Evolutionary conservation across 2,888 invertebrate genomes (phyloP), one percentile per base, ranked within the genome.

Genomic region (Megaustenia siamemsis): DNA sequence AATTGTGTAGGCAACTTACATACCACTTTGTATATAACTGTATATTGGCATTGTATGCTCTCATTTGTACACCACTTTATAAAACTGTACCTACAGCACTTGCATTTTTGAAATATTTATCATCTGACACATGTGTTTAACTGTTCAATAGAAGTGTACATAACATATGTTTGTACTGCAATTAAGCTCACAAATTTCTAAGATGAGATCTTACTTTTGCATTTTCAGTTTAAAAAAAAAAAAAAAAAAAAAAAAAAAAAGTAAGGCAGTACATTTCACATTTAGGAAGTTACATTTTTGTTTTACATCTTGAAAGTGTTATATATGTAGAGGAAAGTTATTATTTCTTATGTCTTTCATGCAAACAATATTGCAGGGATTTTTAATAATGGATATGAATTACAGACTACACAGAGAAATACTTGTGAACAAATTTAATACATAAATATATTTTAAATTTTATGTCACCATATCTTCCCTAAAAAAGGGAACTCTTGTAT

Each of bases 41-140:
- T 24, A 73, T 15, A 73, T 24, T 24, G 4, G 6, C 28, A 73
- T 35, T 73, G 28, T 32, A 45, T 40, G 15, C 21, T 45, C 6
- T 12, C 49, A 73, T 73, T 45, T 73, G 49, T 73, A 73, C 49
- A 43, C n/a, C 49, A 73, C 60, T 73, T 28, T 73, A 73, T 43
- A 73, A n/a, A 73, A 8, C 1, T 73, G 32, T 21, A 73, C 45
- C 28, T 43, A 45, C 49, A 73, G 68, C 68, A 63, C 63, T 28
- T 63, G 28, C 32, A 63, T 63, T 63, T n/a, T 28, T 63, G 63
- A 32, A 63, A 4, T 32, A 63, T 63, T 28, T 63, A 63, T 32
- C 63, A 68, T 38, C 4, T 38, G 38, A 68, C 68, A 38, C 15
- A 38, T 68, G 15, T 68, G 15, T 68, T 38, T 68, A 38, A 35